A percentile compares a stretch with the other conserved stretches of the same genome.
Conservation (phyloP, 1,140 invertebrate species). For the Dendrolimus kikuchii region DNA sequence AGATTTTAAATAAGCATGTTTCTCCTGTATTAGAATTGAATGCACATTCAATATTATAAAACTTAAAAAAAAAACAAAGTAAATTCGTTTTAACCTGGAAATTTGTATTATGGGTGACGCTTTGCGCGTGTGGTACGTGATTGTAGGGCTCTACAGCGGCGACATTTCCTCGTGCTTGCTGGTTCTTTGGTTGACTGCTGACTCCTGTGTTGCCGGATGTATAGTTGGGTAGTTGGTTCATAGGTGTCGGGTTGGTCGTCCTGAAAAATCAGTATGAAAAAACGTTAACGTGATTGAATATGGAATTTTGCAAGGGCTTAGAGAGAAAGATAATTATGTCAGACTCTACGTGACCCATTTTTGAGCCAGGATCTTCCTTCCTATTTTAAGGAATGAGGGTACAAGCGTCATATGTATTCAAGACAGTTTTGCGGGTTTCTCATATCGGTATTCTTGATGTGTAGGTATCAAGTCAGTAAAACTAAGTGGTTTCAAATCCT, state of each 20-base stretch:
- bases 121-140: constrained; percentile 82
- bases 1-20: not conserved
- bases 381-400: too few species aligned
- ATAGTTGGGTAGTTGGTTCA: constrained; percentile 64
- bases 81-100: constrained; percentile 49
- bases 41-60: not conserved
- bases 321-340: too few species aligned
- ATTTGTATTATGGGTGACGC: constrained; percentile 70
- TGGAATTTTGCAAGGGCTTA: too few species aligned
- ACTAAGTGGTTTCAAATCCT: too few species aligned
- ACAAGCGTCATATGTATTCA: too few species aligned
- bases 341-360: too few species aligned
- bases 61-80: not conserved
- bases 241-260: constrained; percentile 56
- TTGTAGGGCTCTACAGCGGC: constrained; percentile 93
- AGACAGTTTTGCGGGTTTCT: too few species aligned
- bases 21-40: not conserved
- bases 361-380: too few species aligned
- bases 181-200: constrained; percentile 62
- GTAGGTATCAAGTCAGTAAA: too few species aligned
- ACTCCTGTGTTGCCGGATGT: constrained; percentile 35
- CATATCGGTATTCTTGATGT: too few species aligned
- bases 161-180: constrained; percentile 79
- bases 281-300: too few species aligned
- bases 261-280: constrained; percentile 17